A percentile compares a stretch with the other conserved stretches of the same genome.
Evolutionary conservation across 2,797 vertebrate genomes (phyloP).

Genomic region (Danio albolineatus): DNA sequence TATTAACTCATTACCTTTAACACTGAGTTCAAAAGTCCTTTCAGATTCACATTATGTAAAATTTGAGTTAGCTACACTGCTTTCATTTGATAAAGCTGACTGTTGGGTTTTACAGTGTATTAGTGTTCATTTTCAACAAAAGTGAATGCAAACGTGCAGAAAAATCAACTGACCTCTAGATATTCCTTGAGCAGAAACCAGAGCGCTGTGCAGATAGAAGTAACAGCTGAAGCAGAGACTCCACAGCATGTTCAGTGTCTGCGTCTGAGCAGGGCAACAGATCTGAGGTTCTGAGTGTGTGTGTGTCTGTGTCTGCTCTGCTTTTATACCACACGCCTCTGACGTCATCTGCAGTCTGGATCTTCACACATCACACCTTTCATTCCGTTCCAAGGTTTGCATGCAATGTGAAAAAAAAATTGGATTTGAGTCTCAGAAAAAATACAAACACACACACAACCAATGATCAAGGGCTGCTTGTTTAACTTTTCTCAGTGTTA

Average conservation of each 20-base stretch:
- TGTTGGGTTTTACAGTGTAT: no score
- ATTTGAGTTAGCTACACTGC: no score
- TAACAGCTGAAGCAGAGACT: conserved; percentile 67
- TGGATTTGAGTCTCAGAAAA: background rate
- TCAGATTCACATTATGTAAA: no score
- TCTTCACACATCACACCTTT: conserved; percentile 29
- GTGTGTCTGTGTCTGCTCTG: conserved; percentile 43
- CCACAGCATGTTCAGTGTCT: conserved; percentile 66
- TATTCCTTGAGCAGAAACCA: conserved; percentile 67
- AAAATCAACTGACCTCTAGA: conserved; percentile 72
- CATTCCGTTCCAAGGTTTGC: conserved; percentile 3
- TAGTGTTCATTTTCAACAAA: background rate
- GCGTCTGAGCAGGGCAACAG: conserved; percentile 8
- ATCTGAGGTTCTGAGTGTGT: conserved; percentile 14
- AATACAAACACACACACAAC: background rate
- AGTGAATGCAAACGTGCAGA: background rate
- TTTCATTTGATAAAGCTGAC: no score
- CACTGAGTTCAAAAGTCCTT: no score
- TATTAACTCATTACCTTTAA: no score
- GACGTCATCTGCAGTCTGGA: conserved; percentile 50
- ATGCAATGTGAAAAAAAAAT: background rate
- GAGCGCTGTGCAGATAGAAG: conserved; percentile 59
- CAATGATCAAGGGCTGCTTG: background rate
- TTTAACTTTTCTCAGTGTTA: background rate
- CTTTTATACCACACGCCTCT: conserved; percentile 47